Conservation (phyloP, 2,797 vertebrate species). For the Rhynchonycteris naso region DNA sequence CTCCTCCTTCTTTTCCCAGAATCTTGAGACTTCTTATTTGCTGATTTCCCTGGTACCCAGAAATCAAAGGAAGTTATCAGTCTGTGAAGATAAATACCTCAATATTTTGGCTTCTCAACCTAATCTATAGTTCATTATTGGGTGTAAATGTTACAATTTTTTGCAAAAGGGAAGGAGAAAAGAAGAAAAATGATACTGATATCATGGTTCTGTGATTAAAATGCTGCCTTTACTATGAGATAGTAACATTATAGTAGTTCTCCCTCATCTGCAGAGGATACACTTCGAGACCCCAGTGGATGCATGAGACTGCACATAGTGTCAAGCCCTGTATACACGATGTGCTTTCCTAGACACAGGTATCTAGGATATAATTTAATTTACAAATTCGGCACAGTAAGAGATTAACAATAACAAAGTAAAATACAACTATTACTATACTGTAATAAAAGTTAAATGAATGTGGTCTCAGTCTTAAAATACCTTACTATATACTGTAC, state of each 20-base stretch:
- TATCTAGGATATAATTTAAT: background rate
- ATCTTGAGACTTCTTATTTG: background rate
- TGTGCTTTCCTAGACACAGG: background rate
- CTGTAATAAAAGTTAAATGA: background rate
- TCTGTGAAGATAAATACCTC: background rate
- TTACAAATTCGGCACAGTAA: background rate
- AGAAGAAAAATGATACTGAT: background rate
- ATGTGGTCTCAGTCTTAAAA: background rate
- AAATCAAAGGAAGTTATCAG: slow-evolving; percentile 30
- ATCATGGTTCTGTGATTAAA: background rate
- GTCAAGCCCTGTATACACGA: background rate
- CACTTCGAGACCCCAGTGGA: background rate
- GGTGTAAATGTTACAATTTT: background rate
- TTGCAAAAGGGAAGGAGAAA: background rate
- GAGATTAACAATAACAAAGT: background rate
- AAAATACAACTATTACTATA: background rate
- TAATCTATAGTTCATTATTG: background rate
- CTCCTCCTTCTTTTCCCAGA: background rate
- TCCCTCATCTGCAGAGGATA: background rate
- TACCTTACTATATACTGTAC: background rate
- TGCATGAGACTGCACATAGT: background rate
- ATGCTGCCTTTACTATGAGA: background rate
- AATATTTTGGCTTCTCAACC: background rate
- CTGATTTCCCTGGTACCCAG: background rate
- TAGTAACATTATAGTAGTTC: background rate